A percentile compares a stretch with the other conserved stretches of the same genome.
Evolutionary conservation across 2,888 invertebrate genomes (phyloP).

Genomic region (Dolichomitus sp.): DNA sequence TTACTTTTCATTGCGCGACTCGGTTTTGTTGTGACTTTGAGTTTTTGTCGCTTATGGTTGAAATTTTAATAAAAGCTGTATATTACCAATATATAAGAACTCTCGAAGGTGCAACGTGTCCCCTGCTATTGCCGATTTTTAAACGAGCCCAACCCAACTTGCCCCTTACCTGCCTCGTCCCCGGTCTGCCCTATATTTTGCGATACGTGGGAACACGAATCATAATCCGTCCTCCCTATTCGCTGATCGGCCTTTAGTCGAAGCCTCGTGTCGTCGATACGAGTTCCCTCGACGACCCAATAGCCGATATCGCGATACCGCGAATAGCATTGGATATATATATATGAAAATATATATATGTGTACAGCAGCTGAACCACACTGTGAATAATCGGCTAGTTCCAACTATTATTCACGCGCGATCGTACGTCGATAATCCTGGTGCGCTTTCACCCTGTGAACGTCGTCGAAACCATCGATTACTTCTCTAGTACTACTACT

Average conservation of each 20-base stretch:
- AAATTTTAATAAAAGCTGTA: too few species aligned
- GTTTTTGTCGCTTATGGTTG: too few species aligned
- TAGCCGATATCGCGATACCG: conserved; percentile 56
- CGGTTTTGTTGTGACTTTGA: too few species aligned
- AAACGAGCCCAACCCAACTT: too few species aligned
- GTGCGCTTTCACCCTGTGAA: conserved; percentile 53
- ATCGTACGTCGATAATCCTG: conserved; percentile 65
- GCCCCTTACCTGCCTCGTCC: too few species aligned
- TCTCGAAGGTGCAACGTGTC: too few species aligned
- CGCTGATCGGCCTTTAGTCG: neutral
- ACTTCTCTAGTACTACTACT: conserved; percentile 11
- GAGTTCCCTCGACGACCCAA: conserved; percentile 46
- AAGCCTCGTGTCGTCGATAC: conserved; percentile 46
- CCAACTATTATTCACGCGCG: conserved; percentile 64
- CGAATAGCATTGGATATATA: conserved; percentile 26
- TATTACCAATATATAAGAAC: too few species aligned
- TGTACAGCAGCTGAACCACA: conserved; percentile 10
- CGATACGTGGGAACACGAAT: neutral
- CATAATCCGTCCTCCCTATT: neutral
- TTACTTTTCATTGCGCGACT: too few species aligned
- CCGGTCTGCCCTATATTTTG: neutral
- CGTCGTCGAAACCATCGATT: conserved; percentile 63
- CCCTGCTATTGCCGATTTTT: too few species aligned
- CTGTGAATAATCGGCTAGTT: conserved; percentile 61
- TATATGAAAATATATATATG: conserved; percentile 1